Evolutionary conservation across 2,113 vertebrate species (phyloP), one percentile per base, ranked within the genome.

Genomic region (Morone chrysops): DNA sequence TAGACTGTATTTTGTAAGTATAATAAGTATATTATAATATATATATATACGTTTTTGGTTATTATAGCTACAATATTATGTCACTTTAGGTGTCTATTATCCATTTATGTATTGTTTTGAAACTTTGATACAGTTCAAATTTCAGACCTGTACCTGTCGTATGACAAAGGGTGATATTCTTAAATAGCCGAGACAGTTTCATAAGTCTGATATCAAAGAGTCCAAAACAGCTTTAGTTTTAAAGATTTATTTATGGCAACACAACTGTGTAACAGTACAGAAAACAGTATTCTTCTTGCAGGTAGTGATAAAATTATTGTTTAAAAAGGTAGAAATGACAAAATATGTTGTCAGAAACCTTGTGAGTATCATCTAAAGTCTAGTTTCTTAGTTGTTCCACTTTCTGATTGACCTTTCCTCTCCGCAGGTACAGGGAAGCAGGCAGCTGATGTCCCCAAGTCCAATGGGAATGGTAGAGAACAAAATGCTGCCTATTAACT

Each of bases 401-500:
- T 70, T 60, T 74, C 45, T 83, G 47, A 83, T n/a, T 63, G 47
- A 6, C 43, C 62, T 51, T 81, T 11, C 8, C 20, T 60, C 20
- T 82, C 31, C 72, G 9, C 84, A 99, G 98, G 96, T 98, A 83
- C 97, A 97, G 84, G 96, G 97, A 85, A 97, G 94, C 90, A 94
- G 96, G 76, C 97, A 97, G 71, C 86, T 97, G 92, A 96, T 99
- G 94, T 99, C 98, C 9, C 97, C 97, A 0, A 98, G 96, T 92
- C 97, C 98, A 0, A 82, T 97, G 87, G 96, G 94, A 86, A 91
- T 96, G 0, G 92, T 95, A 59, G 98, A 99, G 4, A 95, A 95
- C 92, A 99, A 99, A 93, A 95, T 98, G 82, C 92, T 99, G 79
- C 98, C 98, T 0, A 93, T 99, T 75, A 99, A 99, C 1, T 97